Evolutionary conservation across 2,888 invertebrate species (phyloP), one percentile per base, ranked within the genome.

Genomic region (Chorisops tibialis): DNA sequence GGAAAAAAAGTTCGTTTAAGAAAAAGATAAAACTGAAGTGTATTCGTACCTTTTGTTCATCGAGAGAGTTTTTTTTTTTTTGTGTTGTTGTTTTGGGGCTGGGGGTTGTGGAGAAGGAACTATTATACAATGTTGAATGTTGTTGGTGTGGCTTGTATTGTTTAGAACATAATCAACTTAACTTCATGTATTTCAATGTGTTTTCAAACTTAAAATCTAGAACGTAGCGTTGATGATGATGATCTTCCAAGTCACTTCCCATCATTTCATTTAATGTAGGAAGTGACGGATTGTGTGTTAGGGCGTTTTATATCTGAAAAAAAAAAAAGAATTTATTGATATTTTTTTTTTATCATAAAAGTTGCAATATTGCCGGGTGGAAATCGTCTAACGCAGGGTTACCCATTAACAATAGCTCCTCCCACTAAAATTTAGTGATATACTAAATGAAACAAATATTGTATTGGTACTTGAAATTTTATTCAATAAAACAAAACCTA

Each of bases 201-300:
- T 51, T 39, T 14, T 45, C 39, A 22, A 62, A 59, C 59, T 64
- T 62, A 64, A 61, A 62, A 61, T 54, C 61, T 59, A 61, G 49
- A 47, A 37, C 43, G 37, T 18, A 38, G 52, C 48, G 41, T 50
- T 61, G 18, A 43, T 5, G 24, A 19, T 61, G 18, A 43, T 5
- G 24, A 19, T 18, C 7, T 30, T 39, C 37, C 41, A 22, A 48
- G 45, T 43, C 47, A 61, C 47, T 62, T 64, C 35, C 59, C 64
- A 62, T 64, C 64, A 58, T 62, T 59, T 62, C 56, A 45, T 24
- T 52, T 35, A n/a, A 9, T 2, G 12, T 12, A 7, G 30, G 16
- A 11, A 35, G 50, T 35, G 50, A 50, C 50, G 12, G 5, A 12
- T 48, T 3, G 6, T 21, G 9, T 22, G 48, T 22, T 9, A 24